phyloP scores from a whole-genome alignment of 2,113 vertebrate species.

The Chelonoidis abingdonii region DNA sequence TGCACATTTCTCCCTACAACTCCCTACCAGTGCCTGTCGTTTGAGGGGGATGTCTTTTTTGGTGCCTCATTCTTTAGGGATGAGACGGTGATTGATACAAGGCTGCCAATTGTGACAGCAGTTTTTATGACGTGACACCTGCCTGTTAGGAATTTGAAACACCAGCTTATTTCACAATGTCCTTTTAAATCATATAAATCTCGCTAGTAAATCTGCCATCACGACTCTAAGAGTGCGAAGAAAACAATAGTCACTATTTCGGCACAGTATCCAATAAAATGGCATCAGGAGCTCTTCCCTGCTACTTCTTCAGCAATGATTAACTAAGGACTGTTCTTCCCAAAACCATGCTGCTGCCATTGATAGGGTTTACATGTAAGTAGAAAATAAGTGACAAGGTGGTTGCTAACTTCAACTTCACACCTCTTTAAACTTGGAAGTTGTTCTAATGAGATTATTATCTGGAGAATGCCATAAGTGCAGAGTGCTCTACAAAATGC shows the following conservation, averaged over 20 bases:
- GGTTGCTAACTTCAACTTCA: neutral
- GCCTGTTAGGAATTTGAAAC: neutral
- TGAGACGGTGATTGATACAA: neutral
- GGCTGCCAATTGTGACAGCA: neutral
- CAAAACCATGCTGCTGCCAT: neutral
- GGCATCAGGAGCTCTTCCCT: neutral
- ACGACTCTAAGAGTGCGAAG: neutral
- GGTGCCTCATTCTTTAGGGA: neutral
- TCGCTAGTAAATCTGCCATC: neutral
- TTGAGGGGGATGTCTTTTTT: neutral
- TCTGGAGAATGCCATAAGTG: neutral
- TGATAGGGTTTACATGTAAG: neutral
- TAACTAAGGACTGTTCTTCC: neutral
- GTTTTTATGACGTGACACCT: neutral
- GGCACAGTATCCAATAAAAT: neutral
- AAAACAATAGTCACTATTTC: neutral
- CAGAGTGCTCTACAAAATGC: neutral
- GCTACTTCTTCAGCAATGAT: fast-evolving
- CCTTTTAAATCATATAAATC: neutral
- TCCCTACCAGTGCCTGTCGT: neutral
- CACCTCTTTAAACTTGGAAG: fast-evolving
- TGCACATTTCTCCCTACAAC: neutral
- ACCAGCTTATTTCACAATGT: neutral
- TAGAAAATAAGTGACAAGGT: neutral
- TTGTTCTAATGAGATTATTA: neutral